A percentile compares a stretch with the other conserved stretches of the same genome.
These are phyloP conservation scores for Phaenicophaeus curvirostris DNA, from an alignment of 2,797 vertebrate species.

Conservation along the genomic window DNA sequence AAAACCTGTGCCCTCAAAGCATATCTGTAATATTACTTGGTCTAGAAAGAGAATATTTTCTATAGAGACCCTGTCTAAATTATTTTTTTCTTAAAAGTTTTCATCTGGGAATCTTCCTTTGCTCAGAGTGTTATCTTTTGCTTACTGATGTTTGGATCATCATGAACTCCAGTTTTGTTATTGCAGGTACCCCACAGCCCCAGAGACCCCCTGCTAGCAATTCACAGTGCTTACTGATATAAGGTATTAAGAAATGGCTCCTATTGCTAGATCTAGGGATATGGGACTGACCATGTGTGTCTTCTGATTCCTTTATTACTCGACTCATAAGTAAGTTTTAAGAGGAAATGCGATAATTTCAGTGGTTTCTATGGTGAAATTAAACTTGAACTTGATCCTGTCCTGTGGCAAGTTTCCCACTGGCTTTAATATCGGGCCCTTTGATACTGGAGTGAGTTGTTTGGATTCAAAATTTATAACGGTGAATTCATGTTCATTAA, in stretches of 20 bases:
- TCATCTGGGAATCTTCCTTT: background rate
- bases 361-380: background rate
- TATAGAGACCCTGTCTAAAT: background rate
- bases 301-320: background rate
- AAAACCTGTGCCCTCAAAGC: background rate
- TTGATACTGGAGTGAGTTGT: background rate
- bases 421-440: background rate
- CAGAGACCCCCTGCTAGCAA: background rate
- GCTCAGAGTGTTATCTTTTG: background rate
- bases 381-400: background rate
- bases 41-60: background rate
- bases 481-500: background rate
- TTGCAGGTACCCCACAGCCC: background rate
- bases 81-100: background rate
- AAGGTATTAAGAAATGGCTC: background rate
- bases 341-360: background rate
- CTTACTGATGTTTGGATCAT: background rate
- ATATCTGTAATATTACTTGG: background rate
- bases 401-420: background rate
- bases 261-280: background rate
- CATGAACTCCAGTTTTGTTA: background rate
- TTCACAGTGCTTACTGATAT: background rate
- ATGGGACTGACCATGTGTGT: rapidly evolving
- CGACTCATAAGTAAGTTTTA: background rate
- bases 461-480: background rate